Conservation (phyloP, 2,113 vertebrate species). For the Zootoca vivipara region DNA sequence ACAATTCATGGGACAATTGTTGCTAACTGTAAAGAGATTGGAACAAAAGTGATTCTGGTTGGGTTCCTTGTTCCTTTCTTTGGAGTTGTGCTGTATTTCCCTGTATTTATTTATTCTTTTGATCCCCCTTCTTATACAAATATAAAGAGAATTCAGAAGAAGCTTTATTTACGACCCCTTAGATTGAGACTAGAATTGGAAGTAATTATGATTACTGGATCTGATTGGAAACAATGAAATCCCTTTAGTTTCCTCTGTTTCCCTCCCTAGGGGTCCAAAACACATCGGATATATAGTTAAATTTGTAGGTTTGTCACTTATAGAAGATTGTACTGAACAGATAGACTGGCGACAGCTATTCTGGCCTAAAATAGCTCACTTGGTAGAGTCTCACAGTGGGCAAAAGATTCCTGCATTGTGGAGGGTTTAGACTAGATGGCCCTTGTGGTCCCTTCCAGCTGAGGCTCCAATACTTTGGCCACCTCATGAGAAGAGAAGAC, state of each 20-base stretch:
- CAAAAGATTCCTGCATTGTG: too few species aligned
- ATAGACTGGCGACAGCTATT: conserved; percentile 31
- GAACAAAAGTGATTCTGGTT: conserved; percentile 45
- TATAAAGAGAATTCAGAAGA: conserved; percentile 42
- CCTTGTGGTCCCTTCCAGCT: too few species aligned
- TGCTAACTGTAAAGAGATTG: conserved; percentile 46
- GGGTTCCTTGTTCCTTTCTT: conserved; percentile 48
- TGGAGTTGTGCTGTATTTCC: conserved; percentile 18
- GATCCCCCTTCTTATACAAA: conserved; percentile 38
- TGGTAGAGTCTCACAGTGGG: too few species aligned
- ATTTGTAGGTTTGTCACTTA: conserved; percentile 27
- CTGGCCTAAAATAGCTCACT: too few species aligned
- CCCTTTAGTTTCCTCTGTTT: conserved; percentile 2
- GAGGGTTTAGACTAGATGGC: too few species aligned
- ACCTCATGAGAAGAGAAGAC: too few species aligned
- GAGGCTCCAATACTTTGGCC: too few species aligned
- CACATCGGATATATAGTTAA: conserved; percentile 40
- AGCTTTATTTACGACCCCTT: conserved; percentile 37
- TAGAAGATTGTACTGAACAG: conserved; percentile 25
- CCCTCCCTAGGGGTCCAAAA: conserved; percentile 28
- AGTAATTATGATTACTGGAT: conserved; percentile 43
- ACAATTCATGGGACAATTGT: conserved; percentile 46
- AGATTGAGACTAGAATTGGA: conserved; percentile 23
- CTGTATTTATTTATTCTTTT: conserved; percentile 50
- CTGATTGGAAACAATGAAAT: conserved; percentile 43